Evolutionary conservation across 2,113 vertebrate species (phyloP).

Genomic region (Gnathonemus echidnorhynchus): DNA sequence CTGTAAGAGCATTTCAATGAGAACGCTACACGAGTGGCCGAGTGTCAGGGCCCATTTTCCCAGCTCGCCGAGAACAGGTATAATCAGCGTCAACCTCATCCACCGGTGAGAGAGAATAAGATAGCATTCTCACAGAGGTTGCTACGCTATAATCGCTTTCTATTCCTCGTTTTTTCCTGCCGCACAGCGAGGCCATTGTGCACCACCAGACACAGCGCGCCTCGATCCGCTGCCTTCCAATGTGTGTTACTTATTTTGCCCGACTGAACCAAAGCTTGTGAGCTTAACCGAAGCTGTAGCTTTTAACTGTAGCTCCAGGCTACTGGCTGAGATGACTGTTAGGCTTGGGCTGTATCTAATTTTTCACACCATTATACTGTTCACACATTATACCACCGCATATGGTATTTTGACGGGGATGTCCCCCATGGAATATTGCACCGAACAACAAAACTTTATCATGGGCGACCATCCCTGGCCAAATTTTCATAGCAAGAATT

Average conservation of each 20-base stretch:
- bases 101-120: neutral
- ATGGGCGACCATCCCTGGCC: neutral
- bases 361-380: neutral
- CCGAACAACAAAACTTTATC: neutral
- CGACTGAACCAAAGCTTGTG: neutral
- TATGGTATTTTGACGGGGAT: neutral
- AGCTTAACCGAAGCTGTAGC: neutral
- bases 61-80: neutral
- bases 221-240: neutral
- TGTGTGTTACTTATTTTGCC: neutral
- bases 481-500: neutral
- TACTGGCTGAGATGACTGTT: neutral
- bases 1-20: neutral
- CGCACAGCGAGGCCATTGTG: neutral
- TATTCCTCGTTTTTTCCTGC: neutral
- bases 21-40: neutral
- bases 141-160: neutral
- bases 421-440: neutral
- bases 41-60: neutral
- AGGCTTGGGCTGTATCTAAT: neutral
- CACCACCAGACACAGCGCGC: neutral
- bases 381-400: neutral
- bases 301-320: neutral
- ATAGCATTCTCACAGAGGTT: neutral
- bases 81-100: neutral